Evolutionary conservation across 2,888 invertebrate genomes (phyloP).

Genomic region (Coenonympha arcania): DNA sequence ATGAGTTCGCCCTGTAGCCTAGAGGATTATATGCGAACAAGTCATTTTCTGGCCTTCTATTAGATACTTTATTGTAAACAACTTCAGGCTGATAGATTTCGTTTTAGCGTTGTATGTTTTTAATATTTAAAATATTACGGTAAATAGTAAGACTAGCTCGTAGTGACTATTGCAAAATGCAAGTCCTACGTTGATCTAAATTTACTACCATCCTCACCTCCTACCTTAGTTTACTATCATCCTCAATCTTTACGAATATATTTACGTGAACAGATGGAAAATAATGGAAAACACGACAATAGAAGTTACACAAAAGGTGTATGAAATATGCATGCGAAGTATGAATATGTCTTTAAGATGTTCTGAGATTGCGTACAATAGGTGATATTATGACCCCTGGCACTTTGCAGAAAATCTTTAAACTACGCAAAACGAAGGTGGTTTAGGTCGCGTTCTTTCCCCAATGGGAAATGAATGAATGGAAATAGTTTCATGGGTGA

Average conservation of each 20-base stretch:
- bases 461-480: too few relatives aligned
- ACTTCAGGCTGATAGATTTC: not conserved
- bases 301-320: slow-evolving; percentile 8
- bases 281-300: slow-evolving; percentile 2
- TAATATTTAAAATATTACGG: too few relatives aligned
- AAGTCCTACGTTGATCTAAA: too few relatives aligned
- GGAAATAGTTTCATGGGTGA: too few relatives aligned
- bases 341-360: not conserved
- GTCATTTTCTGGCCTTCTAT: not conserved
- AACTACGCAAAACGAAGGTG: not conserved
- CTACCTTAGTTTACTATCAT: not conserved
- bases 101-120: too few relatives aligned
- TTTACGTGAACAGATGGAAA: slow-evolving; percentile 1
- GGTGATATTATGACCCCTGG: not conserved
- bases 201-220: not conserved
- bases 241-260: not conserved
- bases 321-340: slow-evolving; percentile 6
- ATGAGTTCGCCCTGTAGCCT: not conserved
- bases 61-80: slow-evolving; percentile 5
- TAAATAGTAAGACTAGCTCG: too few relatives aligned
- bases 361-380: not conserved
- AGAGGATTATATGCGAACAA: not conserved
- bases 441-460: too few relatives aligned
- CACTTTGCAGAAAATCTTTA: not conserved
- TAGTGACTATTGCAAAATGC: too few relatives aligned